Percentiles rank a stretch among this genome's conserved stretches.
Evolutionary conservation across 1,140 invertebrate species (phyloP).

Genomic region (Penaeus chinensis): DNA sequence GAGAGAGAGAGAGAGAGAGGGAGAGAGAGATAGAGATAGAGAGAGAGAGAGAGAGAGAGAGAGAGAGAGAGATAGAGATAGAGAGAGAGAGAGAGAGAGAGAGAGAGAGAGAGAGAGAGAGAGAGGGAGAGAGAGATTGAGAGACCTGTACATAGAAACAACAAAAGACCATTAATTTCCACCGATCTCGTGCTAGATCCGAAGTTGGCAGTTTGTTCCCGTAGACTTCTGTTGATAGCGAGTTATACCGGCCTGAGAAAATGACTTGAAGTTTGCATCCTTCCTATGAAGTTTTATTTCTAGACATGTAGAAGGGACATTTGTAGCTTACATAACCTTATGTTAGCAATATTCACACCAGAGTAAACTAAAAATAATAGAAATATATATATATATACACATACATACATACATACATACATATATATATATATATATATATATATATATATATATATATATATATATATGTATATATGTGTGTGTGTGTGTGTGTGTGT

Average conservation of each 20-base stretch:
- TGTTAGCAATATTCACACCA: too few species aligned
- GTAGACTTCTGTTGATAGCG: too few species aligned
- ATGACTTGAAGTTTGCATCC: too few species aligned
- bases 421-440: slow-evolving; percentile 23
- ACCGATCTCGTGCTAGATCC: too few species aligned
- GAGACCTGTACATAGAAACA: neutral
- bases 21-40: neutral
- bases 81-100: slow-evolving; percentile 15
- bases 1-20: neutral
- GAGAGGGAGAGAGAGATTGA: neutral
- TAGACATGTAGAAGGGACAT: too few species aligned
- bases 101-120: slow-evolving; percentile 28
- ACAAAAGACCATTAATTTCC: neutral
- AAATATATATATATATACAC: slow-evolving; percentile 4
- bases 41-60: neutral
- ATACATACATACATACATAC: slow-evolving; percentile 15
- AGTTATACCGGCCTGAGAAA: too few species aligned
- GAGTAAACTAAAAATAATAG: too few species aligned
- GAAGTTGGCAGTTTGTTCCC: too few species aligned
- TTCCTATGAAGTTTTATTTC: too few species aligned
- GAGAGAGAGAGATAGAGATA: neutral
- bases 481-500: neutral
- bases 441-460: neutral
- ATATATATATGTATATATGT: neutral
- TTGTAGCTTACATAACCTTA: too few species aligned